Base-by-base conservation (phyloP, 2,797 vertebrate genomes). In the Eurystomus glaucurus region DNA sequence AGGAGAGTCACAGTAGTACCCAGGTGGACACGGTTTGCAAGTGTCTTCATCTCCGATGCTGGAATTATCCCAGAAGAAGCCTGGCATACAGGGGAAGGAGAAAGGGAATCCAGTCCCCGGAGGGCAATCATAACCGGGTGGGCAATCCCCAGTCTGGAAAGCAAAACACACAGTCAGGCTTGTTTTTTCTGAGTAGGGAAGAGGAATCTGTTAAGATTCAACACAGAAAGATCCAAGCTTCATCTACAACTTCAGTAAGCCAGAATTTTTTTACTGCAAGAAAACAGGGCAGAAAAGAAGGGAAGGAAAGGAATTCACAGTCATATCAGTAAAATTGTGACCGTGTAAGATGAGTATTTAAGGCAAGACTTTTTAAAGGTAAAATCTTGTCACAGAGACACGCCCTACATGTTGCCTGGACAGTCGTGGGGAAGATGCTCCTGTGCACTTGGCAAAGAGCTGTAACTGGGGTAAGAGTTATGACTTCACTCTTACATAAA, bases 41-140 rank as follows among this genome's bases (percentile, higher is more conserved):
- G 62, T 11, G 11, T 97, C 98, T 86, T 98, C 98, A 57, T 80
- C 72, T 64, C 98, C 98, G 7, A 95, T 54, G 8, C 97, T 97
- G n/a, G 98, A 98, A 87, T 98, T 98, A 82, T 98, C 98, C 96
- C 99, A 98, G 94, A 98, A 99, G 51, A 89, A 98, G 28, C 99
- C 99, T 29, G 98, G 77, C 70, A 93, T 93, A 94, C 99, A 99
- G 45, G 99, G 99, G 92, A 98, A 98, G 33, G 98, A 98, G 82
- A 98, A 97, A 5, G 99, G 99, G 93, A 98, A 95, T 22, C 99
- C 99, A 11, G 99, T 99, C 26, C 99, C 99, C 1, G 12, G 26
- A 22, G 99, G 99, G 85, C 99, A 99, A 68, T 90, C 97, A 80
- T 99, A 98, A 11, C 99, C 99, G 25, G 98, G 91, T 41, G 99